Conservation (phyloP, 2,113 vertebrate genomes). For the Cacatua alba region DNA sequence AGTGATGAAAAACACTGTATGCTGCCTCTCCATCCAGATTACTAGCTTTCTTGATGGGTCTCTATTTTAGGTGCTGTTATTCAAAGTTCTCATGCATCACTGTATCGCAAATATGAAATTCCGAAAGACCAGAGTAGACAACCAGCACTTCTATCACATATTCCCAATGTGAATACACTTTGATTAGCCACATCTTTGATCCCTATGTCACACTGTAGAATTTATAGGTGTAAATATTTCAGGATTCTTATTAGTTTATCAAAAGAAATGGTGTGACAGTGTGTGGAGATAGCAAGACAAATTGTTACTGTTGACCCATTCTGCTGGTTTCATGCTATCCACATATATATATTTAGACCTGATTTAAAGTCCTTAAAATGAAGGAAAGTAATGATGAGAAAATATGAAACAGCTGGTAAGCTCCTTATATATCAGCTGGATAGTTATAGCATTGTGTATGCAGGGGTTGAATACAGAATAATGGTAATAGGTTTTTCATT, state of each 20-base stretch:
- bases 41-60: fast-evolving
- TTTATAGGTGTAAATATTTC: neutral
- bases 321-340: neutral
- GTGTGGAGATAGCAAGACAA: neutral
- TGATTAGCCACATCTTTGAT: neutral
- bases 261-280: neutral
- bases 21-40: neutral
- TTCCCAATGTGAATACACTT: neutral
- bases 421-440: neutral
- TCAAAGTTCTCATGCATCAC: neutral
- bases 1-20: neutral
- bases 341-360: neutral
- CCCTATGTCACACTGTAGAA: neutral
- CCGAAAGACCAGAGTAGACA: neutral
- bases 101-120: neutral
- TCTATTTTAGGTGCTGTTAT: neutral
- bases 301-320: neutral
- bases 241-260: neutral
- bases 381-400: neutral
- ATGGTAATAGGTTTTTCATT: conserved; percentile 15
- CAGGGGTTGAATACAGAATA: neutral
- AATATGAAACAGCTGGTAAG: neutral
- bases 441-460: neutral
- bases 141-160: neutral
- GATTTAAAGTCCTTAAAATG: neutral